A percentile compares a stretch with the other conserved stretches of the same genome.
phyloP scores from a whole-genome alignment of 2,797 vertebrate species.

The Naso thynnoides region DNA sequence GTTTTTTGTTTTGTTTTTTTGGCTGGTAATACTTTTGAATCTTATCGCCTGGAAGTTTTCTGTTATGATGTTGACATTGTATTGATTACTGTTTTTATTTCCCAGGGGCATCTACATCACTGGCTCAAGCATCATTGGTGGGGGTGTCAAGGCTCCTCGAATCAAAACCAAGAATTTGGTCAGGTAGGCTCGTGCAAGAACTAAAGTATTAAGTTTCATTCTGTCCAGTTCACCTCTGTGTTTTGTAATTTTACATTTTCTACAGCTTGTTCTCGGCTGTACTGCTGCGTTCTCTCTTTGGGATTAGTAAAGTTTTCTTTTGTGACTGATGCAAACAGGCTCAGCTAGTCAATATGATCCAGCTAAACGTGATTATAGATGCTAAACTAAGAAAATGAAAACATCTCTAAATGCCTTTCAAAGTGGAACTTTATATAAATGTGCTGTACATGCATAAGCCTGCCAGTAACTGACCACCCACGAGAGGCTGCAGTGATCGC shows the following conservation, averaged over 20 bases:
- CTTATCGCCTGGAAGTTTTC: neutral
- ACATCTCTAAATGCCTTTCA: neutral
- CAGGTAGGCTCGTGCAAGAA: constrained; percentile 84
- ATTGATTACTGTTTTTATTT: constrained; percentile 32
- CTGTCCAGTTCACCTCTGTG: neutral
- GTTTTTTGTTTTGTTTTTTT: too few relatives aligned
- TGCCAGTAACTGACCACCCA: neutral
- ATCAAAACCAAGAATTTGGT: constrained; percentile 99
- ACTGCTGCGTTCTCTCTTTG: neutral
- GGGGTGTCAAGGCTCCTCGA: constrained; percentile 97
- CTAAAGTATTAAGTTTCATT: neutral
- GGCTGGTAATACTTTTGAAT: too few relatives aligned
- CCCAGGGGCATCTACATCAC: constrained; percentile 98
- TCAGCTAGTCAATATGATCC: neutral
- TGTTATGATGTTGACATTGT: neutral
- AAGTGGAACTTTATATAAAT: neutral
- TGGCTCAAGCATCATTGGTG: constrained; percentile 97
- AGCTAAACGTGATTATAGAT: neutral
- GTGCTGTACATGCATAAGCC: neutral
- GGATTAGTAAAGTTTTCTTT: neutral
- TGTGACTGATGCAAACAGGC: neutral
- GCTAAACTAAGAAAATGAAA: neutral
- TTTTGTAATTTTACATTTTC: neutral
- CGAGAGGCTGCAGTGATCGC: too few relatives aligned
- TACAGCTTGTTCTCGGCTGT: neutral